Base-by-base conservation (phyloP, 2,113 vertebrate species). In the Sebastes fasciatus region DNA sequence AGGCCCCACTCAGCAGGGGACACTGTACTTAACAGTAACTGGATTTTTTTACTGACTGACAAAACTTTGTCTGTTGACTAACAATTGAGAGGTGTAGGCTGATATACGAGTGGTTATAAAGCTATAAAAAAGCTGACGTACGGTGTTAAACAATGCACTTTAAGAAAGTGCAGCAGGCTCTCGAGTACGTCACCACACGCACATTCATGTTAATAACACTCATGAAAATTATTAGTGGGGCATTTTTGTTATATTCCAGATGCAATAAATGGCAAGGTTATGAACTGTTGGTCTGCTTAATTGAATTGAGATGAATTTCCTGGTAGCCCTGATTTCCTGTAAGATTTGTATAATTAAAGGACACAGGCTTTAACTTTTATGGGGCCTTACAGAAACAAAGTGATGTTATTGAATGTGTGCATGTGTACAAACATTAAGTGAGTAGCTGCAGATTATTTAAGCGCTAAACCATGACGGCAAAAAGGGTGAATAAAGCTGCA, bases 361-460 rank as follows among this genome's bases (percentile, higher is more conserved):
- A 85, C 48, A 58, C 49, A 9, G 66, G 52, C 68, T 54, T 79
- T 19, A n/a, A 66, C 76, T 80, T 86, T 54, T 65, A 60, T 14
- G 6, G n/a, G 54, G 10, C 10, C 6, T 46, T 16, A 26, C 63
- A 73, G 43, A 74, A 58, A 85, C 46, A 69, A 58, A 60, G 78
- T 49, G 9, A 62, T 71, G 46, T 52, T 13, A 42, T 9, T 69
- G 40, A 57, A 64, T 43, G 55, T 49, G 17, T 55, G 67, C 16
- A 16, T 52, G 67, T 54, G 48, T 73, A 48, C 34, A 52, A 82
- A 73, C 66, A 78, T 17, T 66, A 80, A 82, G 55, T 17, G 74
- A 26, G 62, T 54, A 57, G 46, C 19, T 85, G 79, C 71, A 67
- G 74, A 91, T 88, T 86, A 88, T 88, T 93, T 90, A 90, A 89